phyloP scores from a whole-genome alignment of 2,888 invertebrate species.

The Hemithea aestivaria region DNA sequence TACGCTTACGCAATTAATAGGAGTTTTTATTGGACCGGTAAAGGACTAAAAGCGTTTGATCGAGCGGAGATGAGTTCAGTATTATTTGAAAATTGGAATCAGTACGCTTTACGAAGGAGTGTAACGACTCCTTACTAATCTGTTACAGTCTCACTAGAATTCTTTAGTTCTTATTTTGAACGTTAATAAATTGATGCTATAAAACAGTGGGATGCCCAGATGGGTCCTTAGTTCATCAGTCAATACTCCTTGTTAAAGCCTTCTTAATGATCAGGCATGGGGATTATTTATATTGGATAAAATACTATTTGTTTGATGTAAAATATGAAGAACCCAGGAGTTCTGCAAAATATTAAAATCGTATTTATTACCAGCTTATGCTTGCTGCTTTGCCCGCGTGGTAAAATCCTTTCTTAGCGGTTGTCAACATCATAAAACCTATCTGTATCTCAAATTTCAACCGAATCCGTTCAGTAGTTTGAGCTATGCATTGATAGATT shows the following conservation, averaged over 20 bases:
- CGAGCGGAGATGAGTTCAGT: constrained; percentile 39
- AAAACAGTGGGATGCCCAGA: constrained; percentile 7
- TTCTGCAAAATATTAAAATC: no score
- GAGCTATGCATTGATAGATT: no score
- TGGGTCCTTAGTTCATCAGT: constrained; percentile 1
- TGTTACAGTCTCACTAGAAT: not conserved
- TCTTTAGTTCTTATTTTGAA: constrained; percentile 1
- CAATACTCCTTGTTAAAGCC: not conserved
- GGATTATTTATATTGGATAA: no score
- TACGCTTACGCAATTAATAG: constrained; percentile 76
- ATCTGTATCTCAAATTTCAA: no score
- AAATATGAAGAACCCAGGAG: no score
- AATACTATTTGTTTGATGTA: no score
- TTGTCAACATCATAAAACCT: no score
- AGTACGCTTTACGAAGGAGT: constrained; percentile 19
- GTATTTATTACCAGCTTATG: no score
- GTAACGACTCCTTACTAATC: not conserved
- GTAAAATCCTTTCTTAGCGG: no score
- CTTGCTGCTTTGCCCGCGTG: no score
- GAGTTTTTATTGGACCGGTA: constrained; percentile 74
- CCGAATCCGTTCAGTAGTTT: no score
- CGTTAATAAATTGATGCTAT: constrained; percentile 1
- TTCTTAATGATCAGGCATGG: not conserved
- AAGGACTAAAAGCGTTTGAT: constrained; percentile 69
- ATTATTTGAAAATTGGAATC: constrained; percentile 46